Evolutionary conservation across 2,888 invertebrate species (phyloP).

Genomic region (Belgica antarctica): DNA sequence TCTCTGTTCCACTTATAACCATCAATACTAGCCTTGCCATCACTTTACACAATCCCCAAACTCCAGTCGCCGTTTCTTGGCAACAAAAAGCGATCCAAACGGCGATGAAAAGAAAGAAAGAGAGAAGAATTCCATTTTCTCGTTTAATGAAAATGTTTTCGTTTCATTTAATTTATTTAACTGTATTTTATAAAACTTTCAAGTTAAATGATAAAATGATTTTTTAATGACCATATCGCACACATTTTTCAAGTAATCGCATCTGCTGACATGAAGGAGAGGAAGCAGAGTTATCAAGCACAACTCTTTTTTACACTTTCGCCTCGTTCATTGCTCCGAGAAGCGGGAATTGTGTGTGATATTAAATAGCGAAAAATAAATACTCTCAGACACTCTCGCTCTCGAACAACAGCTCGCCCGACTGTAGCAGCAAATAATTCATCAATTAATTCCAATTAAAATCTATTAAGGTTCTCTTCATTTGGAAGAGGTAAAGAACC

Average conservation of each 20-base stretch:
- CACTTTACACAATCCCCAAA: too few species aligned
- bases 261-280: conserved; percentile 39
- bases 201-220: conserved; percentile 44
- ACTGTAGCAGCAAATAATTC: conserved; percentile 38
- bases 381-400: conserved; percentile 14
- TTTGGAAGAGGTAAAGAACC: conserved; percentile 28
- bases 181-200: conserved; percentile 44
- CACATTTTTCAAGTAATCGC: conserved; percentile 42
- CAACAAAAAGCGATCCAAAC: background rate
- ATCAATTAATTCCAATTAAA: conserved; percentile 43
- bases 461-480: conserved; percentile 39
- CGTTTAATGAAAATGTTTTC: conserved; percentile 43
- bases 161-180: conserved; percentile 44
- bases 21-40: too few species aligned
- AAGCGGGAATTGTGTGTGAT: conserved; percentile 1
- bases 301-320: conserved; percentile 32
- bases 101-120: background rate
- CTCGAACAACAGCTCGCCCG: background rate
- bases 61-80: background rate
- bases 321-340: conserved; percentile 37
- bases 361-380: conserved; percentile 27
- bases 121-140: conserved; percentile 8
- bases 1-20: too few species aligned
- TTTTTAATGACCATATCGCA: conserved; percentile 42
- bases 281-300: conserved; percentile 28